A percentile compares a stretch with the other conserved stretches of the same genome.
phyloP scores from a whole-genome alignment of 1,140 invertebrate species.

The Gonioctena quinquepunctata region DNA sequence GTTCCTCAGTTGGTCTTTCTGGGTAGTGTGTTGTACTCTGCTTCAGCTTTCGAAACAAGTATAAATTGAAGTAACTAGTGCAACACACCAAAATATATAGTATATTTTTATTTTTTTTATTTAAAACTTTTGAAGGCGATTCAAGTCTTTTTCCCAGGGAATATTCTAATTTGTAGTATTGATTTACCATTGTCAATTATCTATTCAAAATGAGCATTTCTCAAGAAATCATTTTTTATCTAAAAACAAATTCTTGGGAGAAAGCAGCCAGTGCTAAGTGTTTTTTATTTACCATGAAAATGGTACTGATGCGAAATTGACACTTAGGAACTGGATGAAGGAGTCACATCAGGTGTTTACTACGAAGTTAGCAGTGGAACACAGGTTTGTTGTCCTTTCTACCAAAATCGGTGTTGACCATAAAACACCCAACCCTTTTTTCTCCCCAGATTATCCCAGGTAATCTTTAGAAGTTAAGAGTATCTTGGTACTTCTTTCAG shows the following conservation, averaged over 20 bases:
- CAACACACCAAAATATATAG: background rate
- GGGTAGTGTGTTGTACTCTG: background rate
- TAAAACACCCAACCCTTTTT: background rate
- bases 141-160: background rate
- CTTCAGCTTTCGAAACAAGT: background rate
- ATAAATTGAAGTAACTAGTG: background rate
- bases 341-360: constrained; percentile 49
- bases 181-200: too few species aligned
- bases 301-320: constrained; percentile 37
- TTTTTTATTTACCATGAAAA: constrained; percentile 27
- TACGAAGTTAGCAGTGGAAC: constrained; percentile 51
- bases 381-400: constrained; percentile 56
- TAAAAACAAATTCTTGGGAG: background rate
- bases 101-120: background rate
- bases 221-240: too few species aligned
- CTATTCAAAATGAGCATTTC: too few species aligned
- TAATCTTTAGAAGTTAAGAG: background rate
- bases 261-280: constrained; percentile 46
- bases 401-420: constrained; percentile 31
- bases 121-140: background rate
- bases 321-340: constrained; percentile 55
- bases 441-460: background rate
- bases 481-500: background rate
- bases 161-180: too few species aligned
- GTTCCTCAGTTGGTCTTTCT: background rate